These are phyloP conservation scores for Babylonia areolata DNA, from an alignment of 1,140 invertebrate species.

Conservation along the genomic window DNA sequence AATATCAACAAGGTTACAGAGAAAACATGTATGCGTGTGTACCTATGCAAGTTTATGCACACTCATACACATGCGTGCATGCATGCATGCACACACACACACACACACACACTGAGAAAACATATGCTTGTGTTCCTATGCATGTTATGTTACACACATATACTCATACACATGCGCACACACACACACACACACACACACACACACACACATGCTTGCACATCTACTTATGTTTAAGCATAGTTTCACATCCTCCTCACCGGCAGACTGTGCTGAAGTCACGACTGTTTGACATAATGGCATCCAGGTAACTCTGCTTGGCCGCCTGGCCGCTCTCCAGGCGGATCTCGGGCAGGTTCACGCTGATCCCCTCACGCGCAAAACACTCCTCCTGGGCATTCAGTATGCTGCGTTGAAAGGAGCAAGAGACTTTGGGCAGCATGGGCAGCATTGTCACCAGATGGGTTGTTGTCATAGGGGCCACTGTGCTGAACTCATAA, in stretches of 20 bases:
- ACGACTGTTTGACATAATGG: neutral
- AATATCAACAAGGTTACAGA: no score
- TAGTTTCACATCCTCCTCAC: neutral
- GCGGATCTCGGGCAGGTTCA: neutral
- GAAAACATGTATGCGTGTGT: no score
- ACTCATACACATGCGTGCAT: neutral
- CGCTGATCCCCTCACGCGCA: neutral
- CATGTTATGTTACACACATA: neutral
- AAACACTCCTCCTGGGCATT: conserved; percentile 12
- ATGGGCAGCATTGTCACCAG: neutral
- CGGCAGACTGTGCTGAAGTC: conserved; percentile 2
- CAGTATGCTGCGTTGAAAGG: neutral
- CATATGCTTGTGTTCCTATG: neutral
- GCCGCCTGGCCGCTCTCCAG: neutral
- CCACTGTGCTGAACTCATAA: neutral
- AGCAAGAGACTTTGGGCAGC: neutral
- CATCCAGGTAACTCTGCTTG: neutral
- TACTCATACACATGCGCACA: neutral
- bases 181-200: neutral
- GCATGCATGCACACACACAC: neutral
- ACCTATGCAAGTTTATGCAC: no score
- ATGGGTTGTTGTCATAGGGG: neutral
- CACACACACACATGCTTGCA: neutral
- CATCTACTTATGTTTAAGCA: neutral
- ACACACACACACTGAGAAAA: neutral